Evolutionary conservation across 2,888 invertebrate genomes (phyloP).

Genomic region (Drosophila infuscata): DNA sequence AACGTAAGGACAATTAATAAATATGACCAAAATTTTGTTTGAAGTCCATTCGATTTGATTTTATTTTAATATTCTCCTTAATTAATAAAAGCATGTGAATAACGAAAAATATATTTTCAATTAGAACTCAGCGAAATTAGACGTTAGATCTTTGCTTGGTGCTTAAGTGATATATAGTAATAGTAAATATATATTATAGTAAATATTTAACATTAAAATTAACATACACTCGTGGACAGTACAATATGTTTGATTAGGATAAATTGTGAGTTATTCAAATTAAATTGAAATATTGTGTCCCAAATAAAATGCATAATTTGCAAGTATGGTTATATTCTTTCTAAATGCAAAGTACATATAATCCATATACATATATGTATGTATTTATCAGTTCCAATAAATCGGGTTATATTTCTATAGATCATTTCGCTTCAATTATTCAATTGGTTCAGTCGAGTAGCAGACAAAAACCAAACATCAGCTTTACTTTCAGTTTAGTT

Average conservation of each 20-base stretch:
- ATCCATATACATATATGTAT: background rate
- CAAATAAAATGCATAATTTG: background rate
- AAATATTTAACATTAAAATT: background rate
- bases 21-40: background rate
- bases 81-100: background rate
- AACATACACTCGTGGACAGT: background rate
- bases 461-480: background rate
- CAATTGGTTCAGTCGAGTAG: conserved; percentile 20
- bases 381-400: background rate
- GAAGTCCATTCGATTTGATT: background rate
- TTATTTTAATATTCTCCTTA: background rate
- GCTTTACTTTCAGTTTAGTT: conserved; percentile 20
- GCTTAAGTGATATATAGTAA: background rate
- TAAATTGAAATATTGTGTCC: background rate
- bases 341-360: background rate
- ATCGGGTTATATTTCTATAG: background rate
- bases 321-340: background rate
- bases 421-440: background rate
- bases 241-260: background rate
- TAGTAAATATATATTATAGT: background rate
- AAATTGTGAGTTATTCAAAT: background rate
- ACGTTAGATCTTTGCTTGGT: background rate
- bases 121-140: background rate
- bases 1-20: background rate
- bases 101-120: background rate